These are phyloP conservation scores for Plagodis dolabraria DNA, from an alignment of 2,888 invertebrate species.

Conservation along the genomic window DNA sequence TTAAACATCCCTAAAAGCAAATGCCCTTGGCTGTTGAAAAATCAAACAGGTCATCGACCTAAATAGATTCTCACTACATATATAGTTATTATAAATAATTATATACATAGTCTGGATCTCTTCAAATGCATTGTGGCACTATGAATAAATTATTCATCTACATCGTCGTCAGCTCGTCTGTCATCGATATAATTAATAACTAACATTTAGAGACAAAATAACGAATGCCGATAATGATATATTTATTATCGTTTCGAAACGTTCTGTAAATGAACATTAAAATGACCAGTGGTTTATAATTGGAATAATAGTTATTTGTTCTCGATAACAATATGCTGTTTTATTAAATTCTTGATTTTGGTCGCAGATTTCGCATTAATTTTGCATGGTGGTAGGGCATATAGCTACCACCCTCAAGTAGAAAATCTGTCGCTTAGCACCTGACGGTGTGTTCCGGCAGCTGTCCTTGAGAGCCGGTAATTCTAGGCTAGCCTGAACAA, in stretches of 20 bases:
- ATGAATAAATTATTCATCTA: conserved; percentile 1
- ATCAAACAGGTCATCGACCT: conserved; percentile 8
- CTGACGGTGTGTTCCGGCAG: too few relatives aligned
- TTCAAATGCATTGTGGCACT: conserved; percentile 1
- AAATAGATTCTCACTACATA: neutral
- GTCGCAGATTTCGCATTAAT: too few relatives aligned
- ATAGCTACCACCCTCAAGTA: too few relatives aligned
- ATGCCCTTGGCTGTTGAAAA: conserved; percentile 11
- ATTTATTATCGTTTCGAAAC: neutral
- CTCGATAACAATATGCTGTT: too few relatives aligned
- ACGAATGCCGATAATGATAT: neutral
- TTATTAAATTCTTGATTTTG: too few relatives aligned
- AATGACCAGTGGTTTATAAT: neutral
- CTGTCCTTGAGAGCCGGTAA: too few relatives aligned
- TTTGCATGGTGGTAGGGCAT: too few relatives aligned
- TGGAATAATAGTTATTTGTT: too few relatives aligned
- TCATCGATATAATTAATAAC: neutral
- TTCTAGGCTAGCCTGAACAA: too few relatives aligned
- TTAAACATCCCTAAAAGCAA: conserved; percentile 13
- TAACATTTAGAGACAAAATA: neutral
- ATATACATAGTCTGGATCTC: neutral
- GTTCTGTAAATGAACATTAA: neutral
- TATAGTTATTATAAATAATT: too few relatives aligned
- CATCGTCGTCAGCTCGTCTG: neutral
- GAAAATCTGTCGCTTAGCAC: too few relatives aligned